Base-by-base conservation (phyloP, 2,113 vertebrate genomes). In the Rhynchopsitta pachyrhyncha region DNA sequence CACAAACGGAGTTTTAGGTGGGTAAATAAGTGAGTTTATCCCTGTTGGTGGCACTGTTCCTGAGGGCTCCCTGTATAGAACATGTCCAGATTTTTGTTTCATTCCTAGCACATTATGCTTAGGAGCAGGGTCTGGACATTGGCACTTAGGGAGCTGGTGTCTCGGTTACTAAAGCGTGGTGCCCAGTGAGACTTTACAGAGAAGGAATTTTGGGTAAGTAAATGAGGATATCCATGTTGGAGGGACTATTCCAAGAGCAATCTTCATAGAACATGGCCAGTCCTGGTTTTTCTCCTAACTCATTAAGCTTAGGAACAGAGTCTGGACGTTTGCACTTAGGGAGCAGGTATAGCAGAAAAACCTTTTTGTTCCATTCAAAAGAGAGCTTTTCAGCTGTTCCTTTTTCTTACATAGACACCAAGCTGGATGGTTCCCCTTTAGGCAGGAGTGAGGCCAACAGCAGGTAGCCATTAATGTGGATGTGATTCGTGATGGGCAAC, bases 341-440 rank as follows among this genome's bases (percentile, higher is more conserved):
- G 29, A 55, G 29, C 29, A 19, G 53, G 53, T 19, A 55, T 19
- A 33, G 53, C 18, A 20, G 29, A 33, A 55, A 33, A 80, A 13
- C 16, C 0, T 53, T 60, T 17, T 31, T 49, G 18, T 90, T 91
- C 20, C 18, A 86, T 91, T 89, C 47, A 17, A 62, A 90, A 70
- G 83, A 83, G 63, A 71, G 27, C 17, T 62, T 91, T 64, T 93
- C 76, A 94, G 27, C 64, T 97, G 63, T 96, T 93, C 75, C 7
- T 0, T 94, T 97, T 87, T 93, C 60, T 95, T 87, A 87, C 39
- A 23, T 68, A 99, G 99, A 94, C 99, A 99, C 92, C 99, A 99
- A 95, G 99, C 99, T 49, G 99, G 99, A 91, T 99, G 99, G 99
- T 99, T 99, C 93, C 99, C 99, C 60, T 99, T 99, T 82, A 98